Base-by-base conservation (phyloP, 1,140 invertebrate genomes). In the Ditylenchus dipsaci region DNA sequence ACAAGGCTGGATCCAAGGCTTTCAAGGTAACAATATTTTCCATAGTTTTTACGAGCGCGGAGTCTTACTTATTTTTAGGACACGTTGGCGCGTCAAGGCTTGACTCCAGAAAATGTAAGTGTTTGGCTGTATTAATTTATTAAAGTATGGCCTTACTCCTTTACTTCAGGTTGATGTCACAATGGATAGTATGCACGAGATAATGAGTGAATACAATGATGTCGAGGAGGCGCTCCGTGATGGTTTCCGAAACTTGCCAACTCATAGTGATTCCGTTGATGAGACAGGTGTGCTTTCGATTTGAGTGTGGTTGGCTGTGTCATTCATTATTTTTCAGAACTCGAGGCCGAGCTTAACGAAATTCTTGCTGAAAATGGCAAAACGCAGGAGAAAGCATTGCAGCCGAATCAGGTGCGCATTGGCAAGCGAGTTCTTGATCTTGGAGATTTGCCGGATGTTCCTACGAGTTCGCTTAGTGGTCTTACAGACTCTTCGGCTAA, bases 191-290 rank as follows among this genome's bases (percentile, higher is more conserved):
- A 65, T 79, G 23, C 56, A 62, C n/a, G 78, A 79, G 30, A 72
- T 79, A 8, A 81, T 79, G 23, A 69, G 77, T 19, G 78, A 82
- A 47, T 76, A 72, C 30, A 67, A 47, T 19, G 78, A 79, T 57
- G 67, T 79, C 17, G 75, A 79, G 15, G 77, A 80, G 13, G 71
- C 78, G 21, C 21, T 77, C 13, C 78, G 77, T 45, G 65, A 79
- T 15, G 75, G 75, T 1, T 70, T 76, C 30, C 21, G 53, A 9
- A 45, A 69, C 57, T 27, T 71, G 38, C 67, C 42, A 19, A 53
- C 11, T 38, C 11, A 38, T 38, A n/a, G 30, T 15, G 65, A 29
- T 7, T 9, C 42, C 19, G 42, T 13, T 7, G 30, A 30, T 29
- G 27, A 67, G n/a, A 30, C 19, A 11, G 33, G 33, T 38, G 33